These are phyloP conservation scores for Copidosoma floridanum DNA, from an alignment of 1,140 invertebrate genomes.

Conservation along the genomic window DNA sequence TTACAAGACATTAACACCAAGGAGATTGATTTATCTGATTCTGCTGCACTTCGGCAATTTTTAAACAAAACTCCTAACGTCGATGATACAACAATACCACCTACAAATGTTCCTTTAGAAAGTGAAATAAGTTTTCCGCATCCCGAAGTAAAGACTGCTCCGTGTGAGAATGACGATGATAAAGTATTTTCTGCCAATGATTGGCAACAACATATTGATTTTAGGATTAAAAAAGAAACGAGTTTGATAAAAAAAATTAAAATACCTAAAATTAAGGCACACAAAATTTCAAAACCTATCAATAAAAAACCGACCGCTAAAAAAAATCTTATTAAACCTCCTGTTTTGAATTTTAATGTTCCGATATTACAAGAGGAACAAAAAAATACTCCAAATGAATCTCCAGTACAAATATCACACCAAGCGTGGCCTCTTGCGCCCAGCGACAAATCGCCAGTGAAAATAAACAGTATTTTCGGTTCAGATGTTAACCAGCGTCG, in stretches of 20 bases:
- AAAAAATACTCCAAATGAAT: no score
- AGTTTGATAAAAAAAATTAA: no score
- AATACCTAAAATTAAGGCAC: no score
- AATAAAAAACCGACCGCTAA: no score
- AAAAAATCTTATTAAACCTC: slow-evolving; percentile 19
- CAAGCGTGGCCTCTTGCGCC: slow-evolving; percentile 8
- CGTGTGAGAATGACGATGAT: neutral
- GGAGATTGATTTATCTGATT: slow-evolving; percentile 43
- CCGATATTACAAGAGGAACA: no score
- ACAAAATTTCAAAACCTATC: no score
- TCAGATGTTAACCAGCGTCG: neutral
- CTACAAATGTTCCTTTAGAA: neutral
- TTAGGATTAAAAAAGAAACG: no score
- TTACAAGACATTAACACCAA: slow-evolving; percentile 38
- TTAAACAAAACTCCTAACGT: slow-evolving; percentile 18
- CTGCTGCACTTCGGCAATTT: slow-evolving; percentile 43
- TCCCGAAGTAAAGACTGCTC: neutral
- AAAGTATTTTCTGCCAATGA: neutral
- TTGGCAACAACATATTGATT: no score
- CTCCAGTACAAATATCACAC: no score
- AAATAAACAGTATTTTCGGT: slow-evolving; percentile 2
- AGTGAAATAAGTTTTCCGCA: neutral
- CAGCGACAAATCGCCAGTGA: neutral
- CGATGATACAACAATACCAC: neutral
- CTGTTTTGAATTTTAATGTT: no score